Base-by-base conservation (phyloP, 2,113 vertebrate species). In the Poecile atricapillus region DNA sequence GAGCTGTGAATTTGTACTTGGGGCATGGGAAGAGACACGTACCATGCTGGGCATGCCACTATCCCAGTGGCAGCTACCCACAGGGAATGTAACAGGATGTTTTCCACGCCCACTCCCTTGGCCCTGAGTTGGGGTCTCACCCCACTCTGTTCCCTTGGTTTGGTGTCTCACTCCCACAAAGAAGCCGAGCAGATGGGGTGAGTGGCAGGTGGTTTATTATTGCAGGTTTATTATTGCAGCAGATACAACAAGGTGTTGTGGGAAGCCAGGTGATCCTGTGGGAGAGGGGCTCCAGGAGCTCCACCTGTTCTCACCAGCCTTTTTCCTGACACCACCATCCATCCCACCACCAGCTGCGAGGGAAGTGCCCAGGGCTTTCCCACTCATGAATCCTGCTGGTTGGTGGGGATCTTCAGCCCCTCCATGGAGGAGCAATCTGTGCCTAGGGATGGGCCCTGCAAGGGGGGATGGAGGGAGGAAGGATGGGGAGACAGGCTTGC, bases 151-250 rank as follows among this genome's bases (percentile, higher is more conserved):
- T 87, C 39, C 74, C 50, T 28, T 10, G 1, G 24, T 47, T 50
- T 47, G 19, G 27, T 79, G 52, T n/a, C 43, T 84, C 3, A 0
- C 5, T 63, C 24, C 43, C 6, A 2, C 14, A 30, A 67, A 71
- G 49, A 64, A 80, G 83, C 31, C 0, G 0, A 52, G 75, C 70
- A 80, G 27, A 55, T 0, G 4, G 33, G 41, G 33, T 5, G 10
- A 44, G n/a, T 0, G 0, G 74, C 71, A 44, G 31, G 15, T 52
- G 5, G 44, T 69, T 87, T 78, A 62, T 69, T 60, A 27, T 77
- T 52, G 56, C 89, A 90, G 44, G 27, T 96, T 95, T 96, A 89
- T 95, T 81, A 75, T n/a, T 73, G 83, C 83, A 92, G 80, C 7
- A 12, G 52, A 49, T 93, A 70, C 63, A 85, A 46, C 7, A 19